phyloP scores from a whole-genome alignment of 2,113 vertebrate genomes.

The Prinia subflava region DNA sequence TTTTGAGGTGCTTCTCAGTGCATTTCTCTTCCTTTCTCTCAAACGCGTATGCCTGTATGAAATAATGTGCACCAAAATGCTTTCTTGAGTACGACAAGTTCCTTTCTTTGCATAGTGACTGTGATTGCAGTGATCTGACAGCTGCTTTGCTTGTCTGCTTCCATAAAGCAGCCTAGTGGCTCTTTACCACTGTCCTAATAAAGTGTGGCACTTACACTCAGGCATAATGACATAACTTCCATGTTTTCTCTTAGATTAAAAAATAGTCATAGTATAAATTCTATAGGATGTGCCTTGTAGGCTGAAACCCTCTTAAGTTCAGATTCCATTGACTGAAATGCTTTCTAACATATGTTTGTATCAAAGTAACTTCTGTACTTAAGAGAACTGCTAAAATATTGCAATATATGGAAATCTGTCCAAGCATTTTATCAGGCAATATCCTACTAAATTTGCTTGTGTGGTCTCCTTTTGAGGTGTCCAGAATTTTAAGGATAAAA shows the following conservation, averaged over 20 bases:
- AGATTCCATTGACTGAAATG: background rate
- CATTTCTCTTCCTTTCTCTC: background rate
- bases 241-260: background rate
- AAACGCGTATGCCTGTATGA: rapidly evolving
- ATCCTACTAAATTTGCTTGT: background rate
- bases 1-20: background rate
- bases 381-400: background rate
- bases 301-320: background rate
- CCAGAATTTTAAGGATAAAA: background rate
- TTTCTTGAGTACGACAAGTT: background rate
- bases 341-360: background rate
- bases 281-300: background rate
- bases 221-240: background rate
- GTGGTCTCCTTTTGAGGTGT: background rate
- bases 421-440: background rate
- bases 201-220: background rate
- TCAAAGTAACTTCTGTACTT: background rate
- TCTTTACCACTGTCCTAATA: background rate
- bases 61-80: background rate
- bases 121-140: background rate
- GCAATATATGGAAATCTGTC: background rate
- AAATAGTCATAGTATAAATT: background rate
- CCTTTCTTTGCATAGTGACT: background rate
- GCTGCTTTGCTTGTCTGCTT: background rate
- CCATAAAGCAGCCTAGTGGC: background rate